phyloP scores from a whole-genome alignment of 1,140 invertebrate genomes.

The Patella vulgata region DNA sequence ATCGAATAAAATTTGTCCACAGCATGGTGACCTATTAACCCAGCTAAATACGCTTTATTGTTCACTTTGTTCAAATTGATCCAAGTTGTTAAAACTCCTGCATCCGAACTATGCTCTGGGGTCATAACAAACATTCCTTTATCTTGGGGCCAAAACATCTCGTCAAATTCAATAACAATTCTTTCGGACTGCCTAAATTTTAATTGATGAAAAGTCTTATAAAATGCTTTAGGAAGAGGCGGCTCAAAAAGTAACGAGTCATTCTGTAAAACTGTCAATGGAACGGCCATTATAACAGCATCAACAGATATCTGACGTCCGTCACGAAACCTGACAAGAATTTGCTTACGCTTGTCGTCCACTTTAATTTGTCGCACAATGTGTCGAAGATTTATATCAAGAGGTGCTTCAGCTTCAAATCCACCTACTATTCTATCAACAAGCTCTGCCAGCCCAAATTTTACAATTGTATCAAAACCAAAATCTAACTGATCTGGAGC shows the following conservation, averaged over 20 bases:
- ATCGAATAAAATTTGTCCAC: slow-evolving; percentile 34
- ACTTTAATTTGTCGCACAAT: slow-evolving; percentile 45
- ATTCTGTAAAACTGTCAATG: slow-evolving; percentile 34
- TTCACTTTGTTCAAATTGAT: slow-evolving; percentile 37
- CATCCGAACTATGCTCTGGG: slow-evolving; percentile 15
- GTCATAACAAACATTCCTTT: slow-evolving; percentile 41
- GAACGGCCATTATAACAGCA: slow-evolving; percentile 47
- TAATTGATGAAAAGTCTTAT: slow-evolving; percentile 29
- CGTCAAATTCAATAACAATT: slow-evolving; percentile 44
- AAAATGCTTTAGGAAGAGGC: slow-evolving; percentile 28
- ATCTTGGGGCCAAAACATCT: slow-evolving; percentile 48
- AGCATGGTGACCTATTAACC: slow-evolving; percentile 31
- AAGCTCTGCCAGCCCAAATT: slow-evolving; percentile 53
- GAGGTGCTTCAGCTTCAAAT: slow-evolving; percentile 24
- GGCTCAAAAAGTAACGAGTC: slow-evolving; percentile 45
- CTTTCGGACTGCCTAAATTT: slow-evolving; percentile 13
- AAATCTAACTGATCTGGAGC: slow-evolving; percentile 35
- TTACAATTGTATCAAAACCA: slow-evolving; percentile 38
- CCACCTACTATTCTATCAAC: slow-evolving; percentile 45
- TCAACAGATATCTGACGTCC: slow-evolving; percentile 39
- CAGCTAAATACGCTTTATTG: slow-evolving; percentile 28
- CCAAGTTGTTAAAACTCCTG: slow-evolving; percentile 43
- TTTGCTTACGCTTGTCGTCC: slow-evolving; percentile 32
- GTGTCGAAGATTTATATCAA: slow-evolving; percentile 40
- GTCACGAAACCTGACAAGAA: slow-evolving; percentile 40